Conservation (phyloP, 2,797 vertebrate genomes). For the Myripristis murdjan region DNA sequence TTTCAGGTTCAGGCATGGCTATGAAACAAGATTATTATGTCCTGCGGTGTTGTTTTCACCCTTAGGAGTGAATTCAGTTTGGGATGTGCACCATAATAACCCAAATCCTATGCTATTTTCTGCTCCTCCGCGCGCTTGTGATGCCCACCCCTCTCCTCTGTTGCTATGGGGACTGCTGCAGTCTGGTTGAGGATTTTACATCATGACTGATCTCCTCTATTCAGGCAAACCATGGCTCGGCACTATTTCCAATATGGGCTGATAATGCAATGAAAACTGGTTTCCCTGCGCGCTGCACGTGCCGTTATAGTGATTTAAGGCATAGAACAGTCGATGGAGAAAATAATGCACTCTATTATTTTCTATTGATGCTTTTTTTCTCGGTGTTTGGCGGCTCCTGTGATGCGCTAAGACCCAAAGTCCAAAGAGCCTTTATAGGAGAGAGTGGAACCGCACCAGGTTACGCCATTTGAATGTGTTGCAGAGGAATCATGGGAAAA, state of each 20-base stretch:
- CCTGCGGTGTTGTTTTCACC: conserved; percentile 21
- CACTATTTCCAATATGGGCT: neutral
- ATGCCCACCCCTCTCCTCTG: conserved; percentile 76
- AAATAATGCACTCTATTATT: neutral
- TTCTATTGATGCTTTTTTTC: neutral
- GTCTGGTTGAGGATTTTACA: conserved; percentile 71
- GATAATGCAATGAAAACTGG: no score
- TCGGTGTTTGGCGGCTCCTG: neutral
- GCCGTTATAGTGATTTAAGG: no score
- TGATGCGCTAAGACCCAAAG: conserved; percentile 51
- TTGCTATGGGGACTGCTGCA: conserved; percentile 90
- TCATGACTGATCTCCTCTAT: conserved; percentile 13
- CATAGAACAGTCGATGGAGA: neutral
- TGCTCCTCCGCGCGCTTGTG: conserved; percentile 44
- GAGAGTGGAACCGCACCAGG: conserved; percentile 14
- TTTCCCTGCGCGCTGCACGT: no score
- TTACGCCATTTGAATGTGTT: neutral
- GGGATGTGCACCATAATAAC: conserved; percentile 25
- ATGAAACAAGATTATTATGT: conserved; percentile 23
- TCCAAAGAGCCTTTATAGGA: conserved; percentile 51
- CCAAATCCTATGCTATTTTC: conserved; percentile 18
- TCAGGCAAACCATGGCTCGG: neutral
- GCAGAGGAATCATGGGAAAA: no score
- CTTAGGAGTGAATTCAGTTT: neutral
- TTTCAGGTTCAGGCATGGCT: conserved; percentile 24